phyloP scores from a whole-genome alignment of 2,113 vertebrate genomes.

The Gorsachius goisagi region DNA sequence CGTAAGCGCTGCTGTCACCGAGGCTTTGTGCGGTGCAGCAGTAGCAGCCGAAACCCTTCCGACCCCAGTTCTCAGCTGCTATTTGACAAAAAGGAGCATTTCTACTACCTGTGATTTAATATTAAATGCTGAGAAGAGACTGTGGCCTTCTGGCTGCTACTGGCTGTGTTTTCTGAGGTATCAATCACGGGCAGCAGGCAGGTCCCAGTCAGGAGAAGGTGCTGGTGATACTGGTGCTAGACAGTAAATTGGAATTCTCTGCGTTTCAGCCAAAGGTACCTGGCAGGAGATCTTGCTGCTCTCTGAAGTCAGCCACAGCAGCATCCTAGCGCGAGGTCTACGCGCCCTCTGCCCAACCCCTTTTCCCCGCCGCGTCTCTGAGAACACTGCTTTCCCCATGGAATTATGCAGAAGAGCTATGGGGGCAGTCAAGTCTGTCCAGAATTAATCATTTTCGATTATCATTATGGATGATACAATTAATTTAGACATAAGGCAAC shows the following conservation, averaged over 20 bases:
- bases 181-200: not conserved
- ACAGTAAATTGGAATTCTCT: not conserved
- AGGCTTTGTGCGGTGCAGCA: not conserved
- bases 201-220: not conserved
- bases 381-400: not conserved
- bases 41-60: not conserved
- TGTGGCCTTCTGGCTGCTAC: not conserved
- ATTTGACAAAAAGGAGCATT: not conserved
- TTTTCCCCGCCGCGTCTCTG: rapidly evolving
- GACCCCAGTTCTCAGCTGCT: not conserved
- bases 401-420: not conserved
- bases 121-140: not conserved
- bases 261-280: not conserved
- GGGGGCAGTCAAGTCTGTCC: not conserved
- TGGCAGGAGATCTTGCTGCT: not conserved
- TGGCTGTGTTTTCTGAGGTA: not conserved
- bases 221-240: not conserved
- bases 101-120: not conserved
- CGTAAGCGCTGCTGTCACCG: rapidly evolving
- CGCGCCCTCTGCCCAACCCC: rapidly evolving
- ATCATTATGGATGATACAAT: not conserved
- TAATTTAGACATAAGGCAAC: not conserved
- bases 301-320: not conserved
- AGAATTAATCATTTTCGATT: not conserved
- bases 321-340: not conserved